Base-by-base conservation (phyloP, 2,797 vertebrate species). In the Chelonia mydas region DNA sequence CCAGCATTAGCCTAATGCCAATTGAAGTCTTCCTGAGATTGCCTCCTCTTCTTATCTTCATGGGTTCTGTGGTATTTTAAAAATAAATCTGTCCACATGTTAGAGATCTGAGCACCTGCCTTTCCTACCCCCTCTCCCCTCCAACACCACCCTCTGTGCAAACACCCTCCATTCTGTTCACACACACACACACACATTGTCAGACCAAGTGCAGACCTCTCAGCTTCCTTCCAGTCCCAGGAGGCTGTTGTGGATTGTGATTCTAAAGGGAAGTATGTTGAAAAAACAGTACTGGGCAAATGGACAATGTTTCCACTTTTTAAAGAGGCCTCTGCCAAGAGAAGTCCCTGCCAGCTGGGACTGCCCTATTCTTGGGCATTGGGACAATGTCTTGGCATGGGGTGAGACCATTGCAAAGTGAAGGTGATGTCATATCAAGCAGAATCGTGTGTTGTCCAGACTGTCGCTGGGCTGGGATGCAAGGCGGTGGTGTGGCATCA, bases 151-250 rank as follows among this genome's bases (percentile, higher is more conserved):
- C 90, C 90, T 74, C 89, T 96, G 91, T 96, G 16, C 59, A 61
- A 61, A 61, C 59, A 33, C 59, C 31, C 96, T 97, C 96, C 96
- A 95, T 97, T 97, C 96, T 94, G 96, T 97, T 96, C 96, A 41
- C 41, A 94, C 96, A 94, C 27, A 81, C 96, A 41, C 41, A 94
- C 96, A 94, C 91, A 96, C 94, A 97, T 97, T 95, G 27, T 5
- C 95, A 96, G 96, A 97, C 96, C 94, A 97, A 97, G 96, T 95
- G 83, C 89, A 96, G 86, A 97, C 97, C 96, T 97, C 96, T 97
- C 96, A 95, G 92, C 96, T 96, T 95, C 94, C 55, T 95, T 95
- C 97, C 95, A 97, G 97, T 94, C 92, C 94, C 88, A 95, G 87
- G 88, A 97, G 55, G 82, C 83, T 78, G 68, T 87, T 95, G 84